phyloP scores from a whole-genome alignment of 2,888 invertebrate genomes.

The Taphrorychus bicolor region DNA sequence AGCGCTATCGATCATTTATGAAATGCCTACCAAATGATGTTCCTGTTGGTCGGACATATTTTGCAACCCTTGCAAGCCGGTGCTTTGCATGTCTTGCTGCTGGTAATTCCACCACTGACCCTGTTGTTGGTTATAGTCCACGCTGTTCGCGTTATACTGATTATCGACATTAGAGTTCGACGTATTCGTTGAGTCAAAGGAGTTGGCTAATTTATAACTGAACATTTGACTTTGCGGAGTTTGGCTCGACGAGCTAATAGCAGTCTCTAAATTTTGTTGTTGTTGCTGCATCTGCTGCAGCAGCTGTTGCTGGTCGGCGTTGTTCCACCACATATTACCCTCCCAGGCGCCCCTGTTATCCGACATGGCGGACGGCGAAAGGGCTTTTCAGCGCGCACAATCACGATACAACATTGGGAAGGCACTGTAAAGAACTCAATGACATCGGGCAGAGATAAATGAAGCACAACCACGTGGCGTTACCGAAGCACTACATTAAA shows the following conservation, averaged over 20 bases:
- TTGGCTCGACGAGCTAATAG: slow-evolving; percentile 66
- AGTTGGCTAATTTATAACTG: slow-evolving; percentile 86
- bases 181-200: slow-evolving; percentile 77
- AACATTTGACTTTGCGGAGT: slow-evolving; percentile 77
- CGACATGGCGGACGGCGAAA: slow-evolving; percentile 61
- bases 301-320: slow-evolving; percentile 57
- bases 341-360: slow-evolving; percentile 72
- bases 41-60: slow-evolving; percentile 38
- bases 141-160: slow-evolving; percentile 44
- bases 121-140: slow-evolving; percentile 33
- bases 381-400: slow-evolving; percentile 35
- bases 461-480: slow-evolving; percentile 24
- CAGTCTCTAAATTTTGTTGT: slow-evolving; percentile 60
- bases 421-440: slow-evolving; percentile 9
- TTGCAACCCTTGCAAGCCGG: slow-evolving; percentile 38
- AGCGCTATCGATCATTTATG: not conserved
- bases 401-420: slow-evolving; percentile 14
- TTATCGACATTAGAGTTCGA: slow-evolving; percentile 55
- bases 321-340: slow-evolving; percentile 69
- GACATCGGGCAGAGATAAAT: slow-evolving; percentile 22
- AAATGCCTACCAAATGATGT: slow-evolving; percentile 29
- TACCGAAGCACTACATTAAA: slow-evolving; percentile 10
- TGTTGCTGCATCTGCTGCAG: slow-evolving; percentile 53
- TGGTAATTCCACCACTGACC: slow-evolving; percentile 33
- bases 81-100: slow-evolving; percentile 33